Evolutionary conservation across 2,113 vertebrate genomes (phyloP), one percentile per base, ranked within the genome.

Genomic region (Cynocephalus volans): DNA sequence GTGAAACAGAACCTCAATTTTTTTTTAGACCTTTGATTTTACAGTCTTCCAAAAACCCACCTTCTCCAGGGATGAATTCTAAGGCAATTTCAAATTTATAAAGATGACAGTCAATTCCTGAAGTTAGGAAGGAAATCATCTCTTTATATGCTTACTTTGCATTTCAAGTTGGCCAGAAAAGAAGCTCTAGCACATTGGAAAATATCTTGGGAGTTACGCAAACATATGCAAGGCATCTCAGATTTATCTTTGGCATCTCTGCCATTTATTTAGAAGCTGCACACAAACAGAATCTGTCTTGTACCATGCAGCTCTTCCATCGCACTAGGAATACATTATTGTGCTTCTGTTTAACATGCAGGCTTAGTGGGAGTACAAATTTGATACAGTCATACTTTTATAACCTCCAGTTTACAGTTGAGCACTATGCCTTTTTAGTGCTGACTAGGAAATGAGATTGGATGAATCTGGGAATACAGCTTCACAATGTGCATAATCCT

Each of bases 401-500:
- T 98, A 98, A 97, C 96, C 97, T 98, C 96, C 86, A 96, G 96
- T 97, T 98, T 98, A 98, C 90, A 97, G 93, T 90, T 95, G 88
- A 98, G 88, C 94, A 87, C 89, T 87, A 52, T 95, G 97, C 67
- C 96, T 98, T 98, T 98, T 98, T 98, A 98, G 92, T 96, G 95
- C 90, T 89, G 98, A 95, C 97, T 97, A 92, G 96, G 97, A 99
- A 99, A 99, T 98, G 96, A 98, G 97, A 97, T 97, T 97, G 98
- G 96, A 96, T 97, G 98, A 98, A 95, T 98, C 97, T 98, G 97
- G 96, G 98, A 98, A 98, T 97, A 98, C 77, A 96, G 97, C 97
- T 98, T 98, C 97, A 97, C 96, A 96, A 96, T 50, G 84, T 98
- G 98, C 96, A 97, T 98, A 98, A 98, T 98, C 97, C 97, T 97